A percentile compares a stretch with the other conserved stretches of the same genome.
These are phyloP conservation scores for Caerostris extrusa DNA, from an alignment of 1,140 invertebrate species.

Conservation along the genomic window DNA sequence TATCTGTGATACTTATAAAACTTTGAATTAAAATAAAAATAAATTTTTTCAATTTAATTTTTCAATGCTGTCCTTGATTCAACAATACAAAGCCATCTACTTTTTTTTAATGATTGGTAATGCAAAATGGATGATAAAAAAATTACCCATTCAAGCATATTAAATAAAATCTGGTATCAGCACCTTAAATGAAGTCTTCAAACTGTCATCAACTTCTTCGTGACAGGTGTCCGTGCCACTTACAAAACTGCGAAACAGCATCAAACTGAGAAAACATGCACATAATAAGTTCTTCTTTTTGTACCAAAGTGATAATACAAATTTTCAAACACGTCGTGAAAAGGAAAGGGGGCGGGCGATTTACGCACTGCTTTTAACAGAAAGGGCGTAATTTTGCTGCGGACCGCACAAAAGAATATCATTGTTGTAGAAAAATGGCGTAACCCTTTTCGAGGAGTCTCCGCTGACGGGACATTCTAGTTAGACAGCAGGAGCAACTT, in stretches of 20 bases:
- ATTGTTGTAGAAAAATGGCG: conserved; percentile 47
- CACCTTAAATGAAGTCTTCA: no score
- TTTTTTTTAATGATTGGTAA: no score
- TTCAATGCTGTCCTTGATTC: no score
- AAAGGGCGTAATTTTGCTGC: conserved; percentile 35
- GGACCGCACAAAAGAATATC: conserved; percentile 3
- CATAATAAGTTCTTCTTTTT: background rate
- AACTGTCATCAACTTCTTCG: no score
- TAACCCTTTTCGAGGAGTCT: conserved; percentile 39
- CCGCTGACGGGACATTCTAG: conserved; percentile 14
- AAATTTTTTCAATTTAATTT: no score
- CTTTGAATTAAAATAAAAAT: no score
- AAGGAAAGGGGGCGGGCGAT: background rate
- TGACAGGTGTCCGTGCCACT: background rate
- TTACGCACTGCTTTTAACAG: background rate
- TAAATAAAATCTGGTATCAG: no score
- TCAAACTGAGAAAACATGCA: background rate
- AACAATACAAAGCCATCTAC: no score
- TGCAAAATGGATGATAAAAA: no score
- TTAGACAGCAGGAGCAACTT: conserved; percentile 30
- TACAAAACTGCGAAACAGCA: background rate
- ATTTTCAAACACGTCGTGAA: background rate
- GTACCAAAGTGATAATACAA: background rate
- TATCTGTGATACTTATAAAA: no score
- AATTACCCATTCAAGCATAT: no score